Base-by-base conservation (phyloP, 2,797 vertebrate genomes). In the Cossypha caffra region DNA sequence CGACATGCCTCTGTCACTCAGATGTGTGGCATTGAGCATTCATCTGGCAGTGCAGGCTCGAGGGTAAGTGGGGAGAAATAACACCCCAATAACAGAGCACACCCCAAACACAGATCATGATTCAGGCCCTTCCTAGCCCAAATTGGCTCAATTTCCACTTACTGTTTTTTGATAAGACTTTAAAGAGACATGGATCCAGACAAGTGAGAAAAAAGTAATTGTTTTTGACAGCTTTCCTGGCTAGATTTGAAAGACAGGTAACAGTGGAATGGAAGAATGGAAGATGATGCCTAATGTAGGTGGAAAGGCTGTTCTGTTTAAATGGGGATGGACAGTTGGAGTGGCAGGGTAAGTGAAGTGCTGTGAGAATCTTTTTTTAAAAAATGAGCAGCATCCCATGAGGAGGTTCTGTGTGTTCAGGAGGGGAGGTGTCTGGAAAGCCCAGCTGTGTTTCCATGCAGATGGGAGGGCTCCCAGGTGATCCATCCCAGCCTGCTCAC, bases 181-280 rank as follows among this genome's bases (percentile, higher is more conserved):
- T 8, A 35, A 59, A 86, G 54, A 74, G 64, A 31, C n/a, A 2
- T 8, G 37, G 76, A 81, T 75, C 31, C 50, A 88, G 82, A 47
- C 5, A 33, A 83, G 47, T 48, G n/a, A 48, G 58, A 33, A 74
- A 86, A 80, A 76, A 48, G 35, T 57, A 71, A 77, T 77, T 54
- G 38, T 19, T 84, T 94, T 75, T 91, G 82, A 91, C 69, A 84
- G 76, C 35, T 72, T 77, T 88, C 62, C 62, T 95, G 29, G 54
- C 40, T 77, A 20, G 58, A 19, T 78, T 57, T 88, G 94, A 84
- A 71, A 68, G 79, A 85, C 37, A 50, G 85, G 40, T 83, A 75
- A 40, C 16, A 71, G 21, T 38, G 61, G 54, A 71, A 42, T 80
- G 73, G 90, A 54, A 90, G 81, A 42, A 42, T 80, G 73, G 90